Base-by-base conservation (phyloP, 2,797 vertebrate species). In the Echeneis naucrates region DNA sequence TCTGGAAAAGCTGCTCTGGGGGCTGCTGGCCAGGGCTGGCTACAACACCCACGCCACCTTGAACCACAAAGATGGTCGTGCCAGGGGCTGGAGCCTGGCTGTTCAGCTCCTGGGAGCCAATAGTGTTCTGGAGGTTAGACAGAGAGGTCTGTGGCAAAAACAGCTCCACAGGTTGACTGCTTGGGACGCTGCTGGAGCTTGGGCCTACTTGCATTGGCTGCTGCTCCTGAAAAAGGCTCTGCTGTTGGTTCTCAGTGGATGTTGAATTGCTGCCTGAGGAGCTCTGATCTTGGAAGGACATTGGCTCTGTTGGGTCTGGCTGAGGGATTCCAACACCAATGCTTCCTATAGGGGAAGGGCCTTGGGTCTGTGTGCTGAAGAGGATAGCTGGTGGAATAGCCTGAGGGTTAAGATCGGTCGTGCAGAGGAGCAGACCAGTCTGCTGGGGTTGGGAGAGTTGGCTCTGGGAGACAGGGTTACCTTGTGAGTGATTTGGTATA, bases 201-300 rank as follows among this genome's bases (percentile, higher is more conserved):
- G 96, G 95, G 52, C 97, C 96, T 77, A 99, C 84, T 86, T 99
- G 98, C 92, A 99, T 97, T 82, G 97, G 97, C 87, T 98, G 96
- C 4, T 97, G 97, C 72, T 95, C 95, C 83, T 98, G 98, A 92
- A 98, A 98, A 78, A 98, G 92, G 48, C 91, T 75, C 47, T 93
- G 93, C 75, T 95, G 96, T 78, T 93, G 93, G 64, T 92, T 92
- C 16, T 83, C 81, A 8, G 75, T 38, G 16, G 92, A 75, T 51
- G 45, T 50, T 0, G 95, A 83, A 62, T 90, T 95, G 77, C 90
- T 91, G 59, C 93, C 92, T 32, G 95, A 93, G 0, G 95, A 88
- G 56, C 92, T 94, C 89, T 97, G 96, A 78, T 94, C 96, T 92
- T 98, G 96, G 90, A 98, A 99, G 35, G 97, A 97, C 96, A 98